Base-by-base conservation (phyloP, 2,797 vertebrate species). In the Melanogrammus aeglefinus region DNA sequence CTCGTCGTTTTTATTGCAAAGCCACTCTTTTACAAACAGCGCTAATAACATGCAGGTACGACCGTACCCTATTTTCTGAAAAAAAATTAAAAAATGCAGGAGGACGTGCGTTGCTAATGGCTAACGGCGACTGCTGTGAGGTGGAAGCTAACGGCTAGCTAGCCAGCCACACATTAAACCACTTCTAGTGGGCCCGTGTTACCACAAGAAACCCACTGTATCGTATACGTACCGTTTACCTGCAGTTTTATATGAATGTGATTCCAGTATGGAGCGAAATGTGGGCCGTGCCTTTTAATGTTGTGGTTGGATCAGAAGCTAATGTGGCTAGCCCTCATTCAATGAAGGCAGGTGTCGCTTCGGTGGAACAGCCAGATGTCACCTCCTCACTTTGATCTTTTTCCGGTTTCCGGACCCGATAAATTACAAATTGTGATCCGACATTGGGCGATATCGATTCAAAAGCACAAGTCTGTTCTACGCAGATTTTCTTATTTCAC, bases 281-380 rank as follows among this genome's bases (percentile, higher is more conserved):
- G 33, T 63, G 69, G 57, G 63, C 7, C 63, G 63, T 27, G 57
- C n/a, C 78, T 85, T 76, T 18, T 27, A 76, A 73, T 79, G n/a
- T 18, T 29, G 76, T 69, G 73, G 8, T 31, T 18, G 4, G 73
- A 73, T 69, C 27, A 70, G 77, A 87, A 73, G 84, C 86, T 86
- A 88, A 90, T 82, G 85, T 83, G 66, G 89, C 88, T 88, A 88
- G 86, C 77, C 82, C 91, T 90, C 92, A 95, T 94, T 95, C 87
- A 95, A 95, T 93, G 91, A 93, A 94, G 77, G 82, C 89, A 86
- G 85, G 86, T 89, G 86, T 87, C 77, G 73, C 79, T 21, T 44
- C 41, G 41, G 41, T 44, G 41, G 14, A 6, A 24, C 21, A 63
- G 77, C 76, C 82, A 85, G 83, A 79, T 87, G 87, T 82, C 82